Percentiles rank a stretch among this genome's conserved stretches.
These are phyloP conservation scores for Drosophila truncata DNA, from an alignment of 1,140 invertebrate genomes.

Conservation along the genomic window DNA sequence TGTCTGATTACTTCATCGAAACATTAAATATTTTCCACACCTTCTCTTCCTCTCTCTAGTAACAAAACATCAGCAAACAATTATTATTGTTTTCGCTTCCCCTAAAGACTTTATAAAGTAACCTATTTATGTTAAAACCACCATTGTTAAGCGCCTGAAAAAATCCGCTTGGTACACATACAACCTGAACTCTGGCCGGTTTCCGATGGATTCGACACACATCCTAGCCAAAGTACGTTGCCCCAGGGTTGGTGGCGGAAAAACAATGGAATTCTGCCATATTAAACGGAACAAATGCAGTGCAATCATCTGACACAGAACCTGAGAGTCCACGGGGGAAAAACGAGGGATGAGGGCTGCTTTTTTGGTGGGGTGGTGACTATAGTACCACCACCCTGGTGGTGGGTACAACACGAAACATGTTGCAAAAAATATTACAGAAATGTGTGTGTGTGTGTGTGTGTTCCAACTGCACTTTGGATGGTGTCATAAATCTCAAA, in stretches of 20 bases:
- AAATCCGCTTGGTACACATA: not conserved
- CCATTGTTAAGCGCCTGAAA: slow-evolving; percentile 25
- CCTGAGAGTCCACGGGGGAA: slow-evolving; percentile 9
- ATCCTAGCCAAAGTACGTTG: slow-evolving; percentile 47
- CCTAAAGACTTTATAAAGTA: slow-evolving; percentile 8
- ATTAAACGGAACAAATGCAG: slow-evolving; percentile 75
- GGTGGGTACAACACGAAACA: slow-evolving; percentile 66
- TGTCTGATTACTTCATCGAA: not conserved
- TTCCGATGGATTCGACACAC: slow-evolving; percentile 48
- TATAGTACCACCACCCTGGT: slow-evolving; percentile 13
- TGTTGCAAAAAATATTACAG: slow-evolving; percentile 74
- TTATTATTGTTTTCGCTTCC: slow-evolving; percentile 1
- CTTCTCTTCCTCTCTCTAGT: not conserved
- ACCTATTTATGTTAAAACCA: slow-evolving; percentile 39
- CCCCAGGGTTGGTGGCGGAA: slow-evolving; percentile 54
- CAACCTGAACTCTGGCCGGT: slow-evolving; percentile 40
- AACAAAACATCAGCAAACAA: not conserved
- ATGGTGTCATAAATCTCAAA: slow-evolving; percentile 73
- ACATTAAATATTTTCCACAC: slow-evolving; percentile 2
- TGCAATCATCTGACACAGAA: slow-evolving; percentile 55
- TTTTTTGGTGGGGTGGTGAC: slow-evolving; percentile 14
- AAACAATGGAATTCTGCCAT: slow-evolving; percentile 62
- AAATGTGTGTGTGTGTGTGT: slow-evolving; percentile 26
- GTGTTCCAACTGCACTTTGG: slow-evolving; percentile 66
- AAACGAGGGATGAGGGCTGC: slow-evolving; percentile 27